These are phyloP conservation scores for Artemia franciscana DNA, from an alignment of 1,140 invertebrate genomes.

Conservation along the genomic window DNA sequence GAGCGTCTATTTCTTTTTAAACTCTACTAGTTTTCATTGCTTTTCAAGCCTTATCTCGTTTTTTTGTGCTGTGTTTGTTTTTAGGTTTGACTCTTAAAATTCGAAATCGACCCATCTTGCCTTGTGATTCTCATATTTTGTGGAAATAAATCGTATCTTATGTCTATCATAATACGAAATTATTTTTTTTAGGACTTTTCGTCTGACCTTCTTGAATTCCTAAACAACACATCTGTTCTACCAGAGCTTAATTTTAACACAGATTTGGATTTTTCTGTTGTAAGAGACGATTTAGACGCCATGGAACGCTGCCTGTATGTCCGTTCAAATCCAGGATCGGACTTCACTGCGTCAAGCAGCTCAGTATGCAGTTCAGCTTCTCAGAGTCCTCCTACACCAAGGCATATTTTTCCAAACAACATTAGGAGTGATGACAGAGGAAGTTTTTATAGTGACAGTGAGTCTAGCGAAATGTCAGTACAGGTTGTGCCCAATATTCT, in stretches of 20 bases:
- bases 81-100: too few species aligned
- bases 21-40: too few species aligned
- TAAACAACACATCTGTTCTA: neutral
- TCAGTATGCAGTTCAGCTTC: neutral
- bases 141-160: too few species aligned
- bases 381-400: neutral
- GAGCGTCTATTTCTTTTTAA: too few species aligned
- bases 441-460: neutral
- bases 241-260: neutral
- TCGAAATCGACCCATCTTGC: too few species aligned
- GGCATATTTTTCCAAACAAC: neutral
- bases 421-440: neutral
- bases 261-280: neutral
- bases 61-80: too few species aligned
- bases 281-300: neutral
- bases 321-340: neutral
- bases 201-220: neutral
- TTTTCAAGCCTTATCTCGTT: too few species aligned
- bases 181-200: neutral
- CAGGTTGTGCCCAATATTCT: neutral
- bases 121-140: too few species aligned
- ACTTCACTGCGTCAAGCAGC: neutral
- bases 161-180: too few species aligned
- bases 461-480: neutral
- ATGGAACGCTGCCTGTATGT: neutral